Evolutionary conservation across 2,113 vertebrate genomes (phyloP).

Genomic region (Lepus americanus): DNA sequence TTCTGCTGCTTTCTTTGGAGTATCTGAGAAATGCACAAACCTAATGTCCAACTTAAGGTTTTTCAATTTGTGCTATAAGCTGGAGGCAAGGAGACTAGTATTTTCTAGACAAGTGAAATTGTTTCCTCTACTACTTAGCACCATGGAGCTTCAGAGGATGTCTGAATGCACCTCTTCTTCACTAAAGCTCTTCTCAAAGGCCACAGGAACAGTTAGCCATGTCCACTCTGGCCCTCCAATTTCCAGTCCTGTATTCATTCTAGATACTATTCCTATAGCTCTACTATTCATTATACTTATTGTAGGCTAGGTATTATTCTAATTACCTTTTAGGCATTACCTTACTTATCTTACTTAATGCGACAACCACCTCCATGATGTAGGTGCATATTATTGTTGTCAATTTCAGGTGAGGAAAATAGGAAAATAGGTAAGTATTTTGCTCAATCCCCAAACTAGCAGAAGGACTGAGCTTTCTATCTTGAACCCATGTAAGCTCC

Average conservation of each 20-base stretch:
- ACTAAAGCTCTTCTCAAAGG: neutral
- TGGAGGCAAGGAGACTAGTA: neutral
- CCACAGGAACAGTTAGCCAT: neutral
- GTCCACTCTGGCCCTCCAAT: neutral
- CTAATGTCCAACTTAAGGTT: neutral
- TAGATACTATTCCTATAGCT: neutral
- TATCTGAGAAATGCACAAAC: neutral
- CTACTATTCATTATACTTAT: neutral
- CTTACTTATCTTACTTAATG: neutral
- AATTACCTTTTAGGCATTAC: neutral
- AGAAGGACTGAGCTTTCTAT: neutral
- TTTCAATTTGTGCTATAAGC: neutral
- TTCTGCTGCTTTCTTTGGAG: neutral
- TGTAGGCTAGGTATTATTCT: neutral
- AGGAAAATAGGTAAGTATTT: neutral
- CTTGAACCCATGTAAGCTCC: fast-evolving
- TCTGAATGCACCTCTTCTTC: neutral
- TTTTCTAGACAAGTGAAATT: neutral
- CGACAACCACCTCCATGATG: too few species aligned
- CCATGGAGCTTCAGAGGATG: neutral
- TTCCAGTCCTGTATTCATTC: too few species aligned
- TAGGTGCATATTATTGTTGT: neutral
- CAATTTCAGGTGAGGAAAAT: neutral
- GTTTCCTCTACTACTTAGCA: neutral
- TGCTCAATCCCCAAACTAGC: neutral